Base-by-base conservation (phyloP, 2,888 invertebrate species). In the Cartodere bifasciata region DNA sequence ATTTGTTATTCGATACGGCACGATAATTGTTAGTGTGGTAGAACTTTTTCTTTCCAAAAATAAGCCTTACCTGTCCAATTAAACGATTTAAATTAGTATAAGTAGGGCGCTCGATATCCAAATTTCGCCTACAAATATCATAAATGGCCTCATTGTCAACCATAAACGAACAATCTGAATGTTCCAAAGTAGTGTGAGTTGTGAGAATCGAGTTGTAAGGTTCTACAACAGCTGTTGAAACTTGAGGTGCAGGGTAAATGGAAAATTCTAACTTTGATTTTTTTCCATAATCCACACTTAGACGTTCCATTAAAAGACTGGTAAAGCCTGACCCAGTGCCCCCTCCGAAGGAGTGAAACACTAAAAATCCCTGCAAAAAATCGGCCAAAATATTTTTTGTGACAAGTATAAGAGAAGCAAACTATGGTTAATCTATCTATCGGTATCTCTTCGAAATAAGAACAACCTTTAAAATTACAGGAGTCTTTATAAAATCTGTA, bases 321-420 rank as follows among this genome's bases (percentile, higher is more conserved):
- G 88, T 87, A 63, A 92, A 92, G 12, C 92, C 92, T 17, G 85
- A 88, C 29, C 88, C 91, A 43, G 87, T 91, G 43, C 90, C 90
- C 39, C 77, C 83, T 35, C 79, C 90, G 55, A 91, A 91, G 9
- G 87, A 87, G 61, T 91, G 91, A 68, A 91, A 91, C 45, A 92
- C 80, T 48, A 91, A 70, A 64, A 91, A 91, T 14, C 90, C 90
- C 70, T 80, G 61, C n/a, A 62, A 40, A 39, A 30, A 34, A 35
- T 13, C 31, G 20, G 9, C n/a, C n/a, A n/a, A n/a, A n/a, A n/a
- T n/a, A n/a, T n/a, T n/a, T n/a, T n/a, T n/a, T n/a, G n/a, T n/a
- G n/a, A n/a, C n/a, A n/a, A n/a, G n/a, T n/a, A n/a, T n/a, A n/a
- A n/a, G n/a, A n/a, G n/a, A n/a, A n/a, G n/a, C n/a, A n/a, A n/a